phyloP scores from a whole-genome alignment of 2,888 invertebrate genomes.

The Lycocerus yunnanus region DNA sequence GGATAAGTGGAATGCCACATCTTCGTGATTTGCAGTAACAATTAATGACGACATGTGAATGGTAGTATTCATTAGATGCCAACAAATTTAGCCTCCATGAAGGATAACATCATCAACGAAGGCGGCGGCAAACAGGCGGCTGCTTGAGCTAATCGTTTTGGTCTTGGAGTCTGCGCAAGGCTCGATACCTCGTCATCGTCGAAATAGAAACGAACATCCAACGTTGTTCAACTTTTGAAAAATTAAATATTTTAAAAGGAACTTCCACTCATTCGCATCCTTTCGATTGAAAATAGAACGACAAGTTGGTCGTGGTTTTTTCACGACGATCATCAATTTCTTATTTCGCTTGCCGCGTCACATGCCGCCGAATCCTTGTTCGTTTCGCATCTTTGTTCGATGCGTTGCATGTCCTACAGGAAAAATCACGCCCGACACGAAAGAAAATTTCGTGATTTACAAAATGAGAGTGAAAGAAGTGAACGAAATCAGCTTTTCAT shows the following conservation, averaged over 20 bases:
- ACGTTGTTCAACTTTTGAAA: constrained; percentile 10
- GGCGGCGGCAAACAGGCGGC: constrained; percentile 18
- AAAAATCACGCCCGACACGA: neutral
- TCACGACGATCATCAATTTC: neutral
- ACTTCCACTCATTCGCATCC: neutral
- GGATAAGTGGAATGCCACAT: neutral
- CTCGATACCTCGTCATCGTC: constrained; percentile 10
- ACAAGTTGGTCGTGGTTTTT: neutral
- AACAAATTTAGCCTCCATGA: constrained; percentile 10
- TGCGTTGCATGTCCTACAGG: neutral
- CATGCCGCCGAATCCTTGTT: neutral
- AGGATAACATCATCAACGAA: constrained; percentile 11
- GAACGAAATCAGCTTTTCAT: neutral
- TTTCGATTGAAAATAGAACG: neutral
- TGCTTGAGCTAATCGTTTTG: constrained; percentile 13
- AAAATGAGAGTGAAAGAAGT: neutral
- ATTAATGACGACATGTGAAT: constrained; percentile 9
- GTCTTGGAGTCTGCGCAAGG: constrained; percentile 15
- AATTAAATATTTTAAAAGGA: neutral
- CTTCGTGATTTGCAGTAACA: constrained; percentile 2
- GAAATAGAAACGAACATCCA: neutral
- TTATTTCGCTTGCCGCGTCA: neutral
- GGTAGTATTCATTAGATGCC: constrained; percentile 9
- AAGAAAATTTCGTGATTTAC: neutral
- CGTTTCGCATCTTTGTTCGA: constrained; percentile 4